Percentiles rank a stretch among this genome's conserved stretches.
phyloP scores from a whole-genome alignment of 1,140 invertebrate genomes.

The Leptopilina clavipes region DNA sequence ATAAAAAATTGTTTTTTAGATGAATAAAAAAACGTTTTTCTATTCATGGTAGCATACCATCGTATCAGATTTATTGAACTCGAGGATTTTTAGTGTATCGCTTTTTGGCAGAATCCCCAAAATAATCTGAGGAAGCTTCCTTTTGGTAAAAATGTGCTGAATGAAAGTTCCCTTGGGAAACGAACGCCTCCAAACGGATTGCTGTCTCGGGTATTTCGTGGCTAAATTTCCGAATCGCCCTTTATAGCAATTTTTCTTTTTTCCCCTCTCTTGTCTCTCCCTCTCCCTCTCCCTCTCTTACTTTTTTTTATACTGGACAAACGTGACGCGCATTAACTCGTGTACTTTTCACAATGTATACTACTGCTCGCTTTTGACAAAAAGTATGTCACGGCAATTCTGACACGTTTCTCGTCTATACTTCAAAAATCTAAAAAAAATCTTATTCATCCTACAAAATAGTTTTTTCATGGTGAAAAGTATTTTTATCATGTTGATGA shows the following conservation, averaged over 20 bases:
- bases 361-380: neutral
- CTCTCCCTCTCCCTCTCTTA: no score
- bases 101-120: neutral
- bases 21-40: neutral
- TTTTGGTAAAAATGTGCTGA: neutral
- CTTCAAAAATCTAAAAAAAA: neutral
- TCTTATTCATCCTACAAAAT: neutral
- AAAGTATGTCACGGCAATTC: slow-evolving; percentile 37
- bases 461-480: neutral
- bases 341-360: neutral
- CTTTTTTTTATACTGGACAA: slow-evolving; percentile 37
- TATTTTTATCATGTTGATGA: no score
- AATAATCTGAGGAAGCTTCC: neutral
- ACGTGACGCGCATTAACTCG: slow-evolving; percentile 36
- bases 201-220: slow-evolving; percentile 20
- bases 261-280: neutral
- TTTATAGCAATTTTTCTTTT: neutral
- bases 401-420: slow-evolving; percentile 1
- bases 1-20: no score
- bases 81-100: neutral
- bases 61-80: neutral
- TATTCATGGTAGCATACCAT: neutral
- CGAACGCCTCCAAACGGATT: slow-evolving; percentile 37
- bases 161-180: slow-evolving; percentile 37
- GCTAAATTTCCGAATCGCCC: slow-evolving; percentile 1